These are phyloP conservation scores for Hedya salicella DNA, from an alignment of 2,888 invertebrate species.

Conservation along the genomic window DNA sequence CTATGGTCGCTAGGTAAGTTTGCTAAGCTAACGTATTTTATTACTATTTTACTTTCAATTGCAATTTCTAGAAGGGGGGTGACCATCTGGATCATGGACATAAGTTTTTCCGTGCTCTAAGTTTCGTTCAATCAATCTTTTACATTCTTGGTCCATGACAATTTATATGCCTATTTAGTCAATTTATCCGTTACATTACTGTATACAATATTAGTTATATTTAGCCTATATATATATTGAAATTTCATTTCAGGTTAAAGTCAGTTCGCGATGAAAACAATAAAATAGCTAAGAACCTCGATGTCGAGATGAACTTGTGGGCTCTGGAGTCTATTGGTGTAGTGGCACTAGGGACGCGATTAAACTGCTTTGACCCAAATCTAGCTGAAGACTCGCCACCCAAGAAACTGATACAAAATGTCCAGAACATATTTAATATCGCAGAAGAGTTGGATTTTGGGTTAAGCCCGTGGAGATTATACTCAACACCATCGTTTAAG, in stretches of 20 bases:
- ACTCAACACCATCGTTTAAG: constrained; percentile 35
- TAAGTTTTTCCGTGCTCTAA: too few species aligned
- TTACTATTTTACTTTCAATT: too few species aligned
- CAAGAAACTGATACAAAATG: constrained; percentile 34
- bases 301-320: constrained; percentile 80
- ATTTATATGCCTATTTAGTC: too few species aligned
- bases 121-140: too few species aligned
- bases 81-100: too few species aligned
- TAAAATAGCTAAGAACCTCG: constrained; percentile 80
- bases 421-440: constrained; percentile 29
- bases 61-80: too few species aligned
- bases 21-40: too few species aligned
- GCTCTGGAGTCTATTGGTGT: constrained; percentile 73
- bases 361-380: constrained; percentile 46
- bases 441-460: constrained; percentile 51
- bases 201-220: too few species aligned
- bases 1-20: constrained; percentile 85
- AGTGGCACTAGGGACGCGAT: constrained; percentile 49
- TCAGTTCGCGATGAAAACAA: constrained; percentile 67
- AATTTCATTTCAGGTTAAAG: constrained; percentile 65
- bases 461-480: constrained; percentile 81
- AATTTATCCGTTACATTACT: too few species aligned
- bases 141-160: too few species aligned
- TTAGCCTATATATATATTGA: too few species aligned
- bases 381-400: constrained; percentile 40